phyloP scores from a whole-genome alignment of 2,113 vertebrate species.

The Cheilinus undulatus region DNA sequence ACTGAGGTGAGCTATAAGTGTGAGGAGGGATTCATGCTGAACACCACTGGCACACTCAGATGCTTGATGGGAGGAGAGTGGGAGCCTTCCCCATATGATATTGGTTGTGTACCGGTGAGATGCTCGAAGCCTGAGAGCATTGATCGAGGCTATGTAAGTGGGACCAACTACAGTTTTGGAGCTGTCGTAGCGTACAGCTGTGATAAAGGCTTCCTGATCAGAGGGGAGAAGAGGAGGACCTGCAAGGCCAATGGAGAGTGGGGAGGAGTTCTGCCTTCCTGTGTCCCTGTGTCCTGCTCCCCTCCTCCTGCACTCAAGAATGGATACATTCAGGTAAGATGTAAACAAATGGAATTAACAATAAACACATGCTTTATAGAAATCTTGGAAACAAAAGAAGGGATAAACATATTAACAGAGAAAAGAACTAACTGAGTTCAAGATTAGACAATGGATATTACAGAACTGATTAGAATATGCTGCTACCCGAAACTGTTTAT shows the following conservation, averaged over 20 bases:
- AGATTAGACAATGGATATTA: no score
- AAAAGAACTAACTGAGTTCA: no score
- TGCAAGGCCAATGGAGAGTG: constrained; percentile 94
- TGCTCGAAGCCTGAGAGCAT: constrained; percentile 91
- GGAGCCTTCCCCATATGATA: constrained; percentile 89
- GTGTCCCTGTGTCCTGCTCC: constrained; percentile 91
- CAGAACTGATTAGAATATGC: no score
- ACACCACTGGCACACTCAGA: constrained; percentile 89
- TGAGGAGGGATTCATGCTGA: constrained; percentile 94
- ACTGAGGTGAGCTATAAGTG: constrained; percentile 94
- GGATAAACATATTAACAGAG: no score
- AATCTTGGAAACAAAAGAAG: no score
- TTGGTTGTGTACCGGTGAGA: constrained; percentile 92
- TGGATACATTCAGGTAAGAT: constrained; percentile 88
- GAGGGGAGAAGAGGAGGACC: constrained; percentile 94
- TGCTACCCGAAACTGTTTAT: no score
- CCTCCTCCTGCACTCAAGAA: constrained; percentile 87
- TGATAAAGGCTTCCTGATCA: constrained; percentile 92
- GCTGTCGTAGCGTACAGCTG: constrained; percentile 96
- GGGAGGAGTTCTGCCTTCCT: constrained; percentile 90
- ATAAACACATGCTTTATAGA: no score
- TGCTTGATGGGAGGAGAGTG: constrained; percentile 93
- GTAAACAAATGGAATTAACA: no score
- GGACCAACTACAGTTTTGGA: constrained; percentile 94
- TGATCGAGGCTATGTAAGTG: constrained; percentile 90